Percentiles rank a stretch among this genome's conserved stretches.
Evolutionary conservation across 2,113 vertebrate genomes (phyloP).

Genomic region (Leptosomus discolor): DNA sequence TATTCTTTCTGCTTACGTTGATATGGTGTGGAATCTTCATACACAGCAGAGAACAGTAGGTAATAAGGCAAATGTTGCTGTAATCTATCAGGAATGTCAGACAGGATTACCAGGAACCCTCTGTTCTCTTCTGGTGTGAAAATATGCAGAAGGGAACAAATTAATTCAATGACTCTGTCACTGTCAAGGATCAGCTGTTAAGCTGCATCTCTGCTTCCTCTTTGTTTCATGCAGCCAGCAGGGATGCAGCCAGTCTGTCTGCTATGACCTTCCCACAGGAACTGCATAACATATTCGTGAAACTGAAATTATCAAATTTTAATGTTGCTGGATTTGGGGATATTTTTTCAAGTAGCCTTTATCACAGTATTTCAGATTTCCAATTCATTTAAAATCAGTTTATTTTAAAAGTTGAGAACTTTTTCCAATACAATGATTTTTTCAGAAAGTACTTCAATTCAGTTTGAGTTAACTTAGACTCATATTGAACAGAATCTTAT

Average conservation of each 20-base stretch:
- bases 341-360: neutral
- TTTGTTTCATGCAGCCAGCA: neutral
- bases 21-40: neutral
- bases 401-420: neutral
- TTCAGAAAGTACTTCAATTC: neutral
- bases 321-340: neutral
- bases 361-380: neutral
- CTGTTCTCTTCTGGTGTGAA: constrained; percentile 3
- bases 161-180: neutral
- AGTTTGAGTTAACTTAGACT: neutral
- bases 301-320: neutral
- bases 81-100: constrained; percentile 2
- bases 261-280: neutral
- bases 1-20: neutral
- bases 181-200: neutral
- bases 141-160: constrained; percentile 17
- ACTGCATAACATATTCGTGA: neutral
- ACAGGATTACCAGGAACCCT: neutral
- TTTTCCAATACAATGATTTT: neutral
- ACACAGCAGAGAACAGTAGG: neutral
- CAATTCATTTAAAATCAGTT: neutral
- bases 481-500: neutral
- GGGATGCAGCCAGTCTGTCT: neutral
- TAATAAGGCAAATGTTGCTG: neutral
- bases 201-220: neutral